Conservation (phyloP, 23 tunicate species). For the Clavelina lepadiformis region DNA sequence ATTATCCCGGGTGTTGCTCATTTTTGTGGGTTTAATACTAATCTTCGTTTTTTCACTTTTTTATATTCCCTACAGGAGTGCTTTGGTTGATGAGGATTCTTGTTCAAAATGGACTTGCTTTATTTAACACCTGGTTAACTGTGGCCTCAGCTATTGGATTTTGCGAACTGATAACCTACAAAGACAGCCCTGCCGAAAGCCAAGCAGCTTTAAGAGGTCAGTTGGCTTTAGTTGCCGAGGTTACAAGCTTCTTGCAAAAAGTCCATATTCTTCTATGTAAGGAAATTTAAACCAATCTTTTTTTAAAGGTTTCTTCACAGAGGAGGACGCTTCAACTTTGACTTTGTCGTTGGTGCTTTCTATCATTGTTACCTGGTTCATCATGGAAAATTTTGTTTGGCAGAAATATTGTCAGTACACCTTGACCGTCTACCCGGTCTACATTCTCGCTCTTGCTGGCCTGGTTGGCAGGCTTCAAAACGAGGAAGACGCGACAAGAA, state of each 20-base stretch:
- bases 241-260: too few relatives aligned
- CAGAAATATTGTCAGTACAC: slow-evolving; percentile 23
- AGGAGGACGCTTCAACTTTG: slow-evolving; percentile 22
- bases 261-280: too few relatives aligned
- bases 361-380: slow-evolving; percentile 14
- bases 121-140: slow-evolving; percentile 2
- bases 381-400: slow-evolving; percentile 11
- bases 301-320: slow-evolving; percentile 13
- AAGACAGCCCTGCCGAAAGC: neutral
- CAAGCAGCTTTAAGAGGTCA: neutral
- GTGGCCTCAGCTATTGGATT: neutral
- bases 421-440: slow-evolving; percentile 30
- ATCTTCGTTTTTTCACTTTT: too few relatives aligned
- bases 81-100: slow-evolving; percentile 3
- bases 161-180: neutral
- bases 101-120: slow-evolving; percentile 9
- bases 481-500: slow-evolving; percentile 1
- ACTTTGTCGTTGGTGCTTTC: slow-evolving; percentile 8
- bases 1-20: too few relatives aligned
- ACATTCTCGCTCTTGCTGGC: slow-evolving; percentile 18
- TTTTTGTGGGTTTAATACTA: too few relatives aligned
- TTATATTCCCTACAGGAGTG: slow-evolving; percentile 5
- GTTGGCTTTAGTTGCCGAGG: too few relatives aligned
- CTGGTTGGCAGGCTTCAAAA: neutral
- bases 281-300: neutral